Evolutionary conservation across 2,797 vertebrate genomes (phyloP), one percentile per base, ranked within the genome.

Genomic region (Artibeus lituratus): DNA sequence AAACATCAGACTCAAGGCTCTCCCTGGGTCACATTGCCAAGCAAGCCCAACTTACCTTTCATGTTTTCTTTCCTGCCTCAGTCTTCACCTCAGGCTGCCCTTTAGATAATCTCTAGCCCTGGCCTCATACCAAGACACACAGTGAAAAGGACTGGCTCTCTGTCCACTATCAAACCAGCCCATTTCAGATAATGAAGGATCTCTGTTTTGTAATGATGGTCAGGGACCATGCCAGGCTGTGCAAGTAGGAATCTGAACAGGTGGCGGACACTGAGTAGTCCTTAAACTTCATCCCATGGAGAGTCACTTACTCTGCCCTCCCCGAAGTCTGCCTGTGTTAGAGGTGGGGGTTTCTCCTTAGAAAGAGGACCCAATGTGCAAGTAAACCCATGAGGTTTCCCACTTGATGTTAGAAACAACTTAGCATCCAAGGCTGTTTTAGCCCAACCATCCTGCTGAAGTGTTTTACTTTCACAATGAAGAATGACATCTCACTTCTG

Each of bases 181-280:
- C 4, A 0, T 35, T 49, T 53, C 59, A 16, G 32, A 59, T 10
- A 3, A 8, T 39, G 9, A 84, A 87, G 19, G 72, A 24, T 59
- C 35, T 74, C 51, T 47, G 24, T 39, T 65, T 94, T 9, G 19
- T 22, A 7, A 53, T 49, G 9, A n/a, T 22, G 9, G 3, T 22
- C 29, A 24, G 22, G 16, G 4, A 39, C 4, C 15, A 19, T 1
- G 22, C 3, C 5, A 8, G 35, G 3, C 44, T 35, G 7, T 77
- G 7, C 29, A 65, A 65, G n/a, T 39, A 62, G 80, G 29, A 77
- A 47, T 72, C 12, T 51, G 73, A 22, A n/a, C 10, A 51, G 10
- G 5, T 35, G 24, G 14, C 18, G 3, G 7, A 2, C 18, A 2
- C 18, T 24, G 1, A 26, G 22, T n/a, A 9, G 4, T 7, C 26